A percentile compares a stretch with the other conserved stretches of the same genome.
These are phyloP conservation scores for Mus minutoides DNA, from an alignment of 2,797 vertebrate genomes.

Conservation along the genomic window DNA sequence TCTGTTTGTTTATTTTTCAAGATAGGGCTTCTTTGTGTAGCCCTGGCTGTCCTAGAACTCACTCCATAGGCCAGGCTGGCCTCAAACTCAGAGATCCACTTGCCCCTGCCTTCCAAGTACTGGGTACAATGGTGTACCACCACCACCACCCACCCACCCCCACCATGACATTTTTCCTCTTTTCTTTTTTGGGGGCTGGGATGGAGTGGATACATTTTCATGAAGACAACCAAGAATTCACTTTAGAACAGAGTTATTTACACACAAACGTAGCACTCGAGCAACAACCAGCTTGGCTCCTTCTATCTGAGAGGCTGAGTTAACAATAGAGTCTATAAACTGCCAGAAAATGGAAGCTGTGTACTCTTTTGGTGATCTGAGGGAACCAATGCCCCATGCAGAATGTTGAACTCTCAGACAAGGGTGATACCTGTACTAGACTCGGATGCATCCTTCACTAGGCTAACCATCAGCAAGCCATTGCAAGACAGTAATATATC, in stretches of 20 bases:
- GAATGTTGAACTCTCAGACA: neutral
- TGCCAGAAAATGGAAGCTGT: neutral
- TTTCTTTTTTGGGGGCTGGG: neutral
- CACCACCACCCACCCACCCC: too few species aligned
- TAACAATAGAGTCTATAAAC: neutral
- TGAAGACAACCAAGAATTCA: slow-evolving; percentile 2
- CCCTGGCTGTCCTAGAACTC: neutral
- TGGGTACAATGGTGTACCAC: neutral
- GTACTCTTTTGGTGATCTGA: neutral
- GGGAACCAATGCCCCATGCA: neutral
- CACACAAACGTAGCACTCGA: slow-evolving; percentile 1
- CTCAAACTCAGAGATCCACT: neutral
- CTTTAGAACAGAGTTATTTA: slow-evolving; percentile 20
- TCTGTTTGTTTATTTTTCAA: neutral
- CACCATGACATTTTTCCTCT: neutral
- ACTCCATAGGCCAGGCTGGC: neutral
- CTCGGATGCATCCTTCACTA: neutral
- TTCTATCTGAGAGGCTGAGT: neutral
- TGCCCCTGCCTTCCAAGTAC: neutral
- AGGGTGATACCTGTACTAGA: neutral
- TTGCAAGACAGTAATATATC: neutral
- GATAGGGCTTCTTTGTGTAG: neutral
- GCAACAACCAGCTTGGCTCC: neutral
- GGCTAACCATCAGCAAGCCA: neutral
- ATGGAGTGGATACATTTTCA: neutral